Base-by-base conservation (phyloP, 2,797 vertebrate genomes). In the Pristis pectinata region DNA sequence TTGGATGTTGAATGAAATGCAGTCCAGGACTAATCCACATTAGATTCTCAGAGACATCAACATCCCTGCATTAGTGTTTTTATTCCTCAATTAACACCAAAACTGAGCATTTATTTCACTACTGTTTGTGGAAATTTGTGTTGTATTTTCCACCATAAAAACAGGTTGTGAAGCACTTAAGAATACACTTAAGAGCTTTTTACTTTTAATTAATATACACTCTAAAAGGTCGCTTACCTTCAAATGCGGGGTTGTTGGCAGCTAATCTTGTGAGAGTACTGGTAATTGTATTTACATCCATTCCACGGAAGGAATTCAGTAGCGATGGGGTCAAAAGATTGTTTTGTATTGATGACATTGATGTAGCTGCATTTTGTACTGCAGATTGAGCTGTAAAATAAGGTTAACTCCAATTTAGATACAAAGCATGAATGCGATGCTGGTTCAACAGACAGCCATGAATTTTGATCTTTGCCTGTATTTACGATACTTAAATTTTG, bases 241-340 rank as follows among this genome's bases (percentile, higher is more conserved):
- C 96, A 95, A 97, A 96, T 95, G 96, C 95, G 94, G 96, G 96
- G 95, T 96, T 96, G 94, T 95, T 95, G 89, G 95, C 96, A 80
- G 95, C 95, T 95, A 96, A 96, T 95, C 95, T 96, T 44, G 95
- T 95, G 0, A 96, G 95, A 85, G 96, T 96, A 53, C 59, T 93
- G 44, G 96, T 95, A 94, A 96, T 95, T 95, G 96, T 96, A 22
- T 95, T 95, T 94, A 89, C 83, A 34, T 96, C 95, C 96, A 96
- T 96, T 34, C 44, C 49, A 9, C 70, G 92, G 19, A 94, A 74
- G n/a, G 92, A 94, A 72, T 53, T 94, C 11, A 94, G 92, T 27
- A 94, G 27, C 9, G 67, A 49, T 56, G 92, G 70, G 70, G 70
- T 94, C 92, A 94, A 70, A 44, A 74, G 13, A 70, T 94, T 74